Conservation (phyloP, 2,113 vertebrate genomes). For the Halcyon malimbica region DNA sequence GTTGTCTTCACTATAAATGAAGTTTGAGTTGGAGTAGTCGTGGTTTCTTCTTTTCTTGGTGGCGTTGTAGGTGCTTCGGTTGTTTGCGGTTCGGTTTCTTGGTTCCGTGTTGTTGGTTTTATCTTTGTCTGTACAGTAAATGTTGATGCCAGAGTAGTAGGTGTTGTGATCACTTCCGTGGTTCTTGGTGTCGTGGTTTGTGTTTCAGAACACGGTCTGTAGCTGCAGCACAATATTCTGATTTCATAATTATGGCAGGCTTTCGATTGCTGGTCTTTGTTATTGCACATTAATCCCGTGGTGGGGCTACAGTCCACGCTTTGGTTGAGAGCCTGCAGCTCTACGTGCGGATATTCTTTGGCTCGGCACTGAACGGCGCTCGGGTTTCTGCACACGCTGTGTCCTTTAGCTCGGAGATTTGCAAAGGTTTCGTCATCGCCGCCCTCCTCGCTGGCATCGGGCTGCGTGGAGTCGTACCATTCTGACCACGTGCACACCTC, state of each 20-base stretch:
- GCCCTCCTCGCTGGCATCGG: neutral
- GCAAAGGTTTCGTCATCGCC: conserved; percentile 76
- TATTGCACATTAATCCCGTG: conserved; percentile 66
- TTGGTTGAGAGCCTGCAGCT: conserved; percentile 54
- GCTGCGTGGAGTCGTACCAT: conserved; percentile 67
- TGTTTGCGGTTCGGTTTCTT: accelerated
- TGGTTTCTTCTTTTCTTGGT: accelerated
- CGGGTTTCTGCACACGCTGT: conserved; percentile 39
- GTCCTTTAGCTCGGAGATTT: conserved; percentile 43
- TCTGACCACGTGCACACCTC: conserved; percentile 65
- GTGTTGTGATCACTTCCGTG: neutral
- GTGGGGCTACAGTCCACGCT: conserved; percentile 32
- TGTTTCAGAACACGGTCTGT: conserved; percentile 37
- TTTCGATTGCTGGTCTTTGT: conserved; percentile 51
- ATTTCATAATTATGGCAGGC: conserved; percentile 71
- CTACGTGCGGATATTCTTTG: neutral
- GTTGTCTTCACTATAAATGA: accelerated
- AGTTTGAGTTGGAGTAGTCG: accelerated
- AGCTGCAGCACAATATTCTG: conserved; percentile 69
- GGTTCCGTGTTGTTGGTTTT: neutral
- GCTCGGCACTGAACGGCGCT: conserved; percentile 52
- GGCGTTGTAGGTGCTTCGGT: accelerated
- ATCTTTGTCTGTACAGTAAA: neutral
- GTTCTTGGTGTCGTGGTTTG: neutral
- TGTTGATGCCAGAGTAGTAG: neutral